A percentile compares a stretch with the other conserved stretches of the same genome.
phyloP scores from a whole-genome alignment of 2,113 vertebrate genomes.

The Oreochromis aureus region DNA sequence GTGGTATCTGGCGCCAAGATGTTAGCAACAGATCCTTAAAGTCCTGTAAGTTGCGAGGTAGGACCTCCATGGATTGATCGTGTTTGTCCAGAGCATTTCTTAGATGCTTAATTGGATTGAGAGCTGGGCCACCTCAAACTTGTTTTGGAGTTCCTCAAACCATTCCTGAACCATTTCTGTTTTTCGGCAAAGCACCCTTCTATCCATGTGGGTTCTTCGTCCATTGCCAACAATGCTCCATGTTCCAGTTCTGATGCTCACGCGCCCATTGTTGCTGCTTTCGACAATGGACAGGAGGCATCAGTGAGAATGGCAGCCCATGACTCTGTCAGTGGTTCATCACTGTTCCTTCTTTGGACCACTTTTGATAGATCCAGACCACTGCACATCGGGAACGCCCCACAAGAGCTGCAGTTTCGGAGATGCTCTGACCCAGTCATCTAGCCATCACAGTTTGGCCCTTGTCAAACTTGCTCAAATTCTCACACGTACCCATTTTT shows the following conservation, averaged over 20 bases:
- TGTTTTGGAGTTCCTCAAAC: neutral
- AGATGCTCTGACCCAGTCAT: neutral
- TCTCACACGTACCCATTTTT: neutral
- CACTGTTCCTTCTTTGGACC: neutral
- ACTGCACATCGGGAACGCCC: neutral
- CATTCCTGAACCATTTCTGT: neutral
- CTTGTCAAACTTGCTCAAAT: neutral
- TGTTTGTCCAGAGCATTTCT: neutral
- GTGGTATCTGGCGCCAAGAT: neutral
- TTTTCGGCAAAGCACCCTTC: neutral
- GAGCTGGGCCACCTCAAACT: neutral
- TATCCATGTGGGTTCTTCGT: neutral
- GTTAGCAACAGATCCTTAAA: neutral
- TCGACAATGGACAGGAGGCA: neutral
- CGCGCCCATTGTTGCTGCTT: neutral
- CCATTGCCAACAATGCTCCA: neutral
- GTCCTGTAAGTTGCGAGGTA: neutral
- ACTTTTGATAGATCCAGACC: neutral
- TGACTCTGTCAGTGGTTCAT: neutral
- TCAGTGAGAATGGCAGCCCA: neutral
- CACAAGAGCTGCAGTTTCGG: neutral
- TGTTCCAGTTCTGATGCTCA: neutral
- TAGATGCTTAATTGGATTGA: neutral
- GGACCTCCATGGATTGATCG: neutral
- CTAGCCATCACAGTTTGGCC: neutral